Evolutionary conservation across 2,888 invertebrate genomes (phyloP).

Genomic region (Pammene fasciana): DNA sequence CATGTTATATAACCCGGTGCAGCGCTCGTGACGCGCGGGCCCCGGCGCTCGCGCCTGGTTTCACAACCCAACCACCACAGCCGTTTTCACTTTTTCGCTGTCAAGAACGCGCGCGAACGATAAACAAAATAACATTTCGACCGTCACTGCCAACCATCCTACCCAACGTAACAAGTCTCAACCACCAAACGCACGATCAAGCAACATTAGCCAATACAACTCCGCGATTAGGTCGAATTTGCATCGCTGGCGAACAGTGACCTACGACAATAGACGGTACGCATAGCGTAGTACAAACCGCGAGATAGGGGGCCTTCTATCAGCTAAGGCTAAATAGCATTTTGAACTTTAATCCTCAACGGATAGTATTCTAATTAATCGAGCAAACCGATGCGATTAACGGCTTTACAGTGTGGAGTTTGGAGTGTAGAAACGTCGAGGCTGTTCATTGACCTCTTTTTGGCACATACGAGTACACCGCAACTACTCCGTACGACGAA

Average conservation of each 20-base stretch:
- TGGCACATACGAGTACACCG: constrained; percentile 68
- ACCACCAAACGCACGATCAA: constrained; percentile 49
- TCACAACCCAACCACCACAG: constrained; percentile 78
- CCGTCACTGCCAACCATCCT: constrained; percentile 70
- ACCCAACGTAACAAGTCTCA: constrained; percentile 54
- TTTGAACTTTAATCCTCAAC: constrained; percentile 63
- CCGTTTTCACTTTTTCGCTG: constrained; percentile 84
- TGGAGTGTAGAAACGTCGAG: constrained; percentile 79
- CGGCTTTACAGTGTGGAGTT: constrained; percentile 59
- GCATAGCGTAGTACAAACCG: constrained; percentile 59
- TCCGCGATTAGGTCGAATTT: constrained; percentile 62
- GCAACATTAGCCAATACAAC: constrained; percentile 57
- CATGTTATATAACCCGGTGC: constrained; percentile 45
- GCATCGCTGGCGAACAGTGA: constrained; percentile 52
- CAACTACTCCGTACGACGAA: constrained; percentile 56
- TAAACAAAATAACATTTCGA: constrained; percentile 82
- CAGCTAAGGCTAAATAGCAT: constrained; percentile 49
- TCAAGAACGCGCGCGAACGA: constrained; percentile 81
- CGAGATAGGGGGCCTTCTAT: constrained; percentile 66
- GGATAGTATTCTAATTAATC: constrained; percentile 57
- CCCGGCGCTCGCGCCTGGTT: constrained; percentile 67
- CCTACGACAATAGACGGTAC: constrained; percentile 58
- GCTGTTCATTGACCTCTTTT: constrained; percentile 83
- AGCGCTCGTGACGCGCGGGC: constrained; percentile 50
- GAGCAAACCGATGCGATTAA: constrained; percentile 51